Evolutionary conservation across 2,888 invertebrate genomes (phyloP), one percentile per base, ranked within the genome.

Genomic region (Graphium colonna): DNA sequence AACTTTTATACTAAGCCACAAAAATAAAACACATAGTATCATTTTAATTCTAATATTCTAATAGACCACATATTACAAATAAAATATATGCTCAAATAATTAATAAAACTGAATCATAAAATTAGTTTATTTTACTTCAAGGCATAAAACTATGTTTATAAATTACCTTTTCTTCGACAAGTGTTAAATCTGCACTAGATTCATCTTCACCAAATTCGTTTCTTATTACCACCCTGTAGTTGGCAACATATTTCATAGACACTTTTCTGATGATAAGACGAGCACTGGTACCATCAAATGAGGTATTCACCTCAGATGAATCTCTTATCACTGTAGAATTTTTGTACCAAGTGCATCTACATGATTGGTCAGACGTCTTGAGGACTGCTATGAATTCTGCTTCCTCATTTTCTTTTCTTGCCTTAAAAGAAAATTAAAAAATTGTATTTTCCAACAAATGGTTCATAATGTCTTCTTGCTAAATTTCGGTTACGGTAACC

Each of bases 131-230:
- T n/a, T n/a, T n/a, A n/a, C n/a, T n/a, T n/a, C n/a, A n/a, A n/a
- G n/a, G n/a, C n/a, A n/a, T 21, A 21, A 21, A 21, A 21, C 21
- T 21, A 21, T n/a, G n/a, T n/a, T 21, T 21, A 21, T 5, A 3
- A 33, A 67, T 58, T 72, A 86, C 89, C 82, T 92, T 92, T 73
- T 91, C 92, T 60, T 89, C 89, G 0, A 90, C 92, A 9, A 99
- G 94, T 16, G 95, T 95, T 54, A 99, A 91, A 69, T 95, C 94
- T 43, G 98, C 96, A 41, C 93, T 93, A 1, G 96, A 95, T 72
- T 96, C 95, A 65, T 96, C 97, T 75, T 95, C 94, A 46, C 99
- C 99, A 66, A 93, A 94, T 76, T 97, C 96, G 77, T 98, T 99
- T 71, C 93, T 94, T 50, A 98, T 95, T 18, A 96, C 93, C 40